Evolutionary conservation across 2,888 invertebrate species (phyloP).

Genomic region (Melieria crassipennis): DNA sequence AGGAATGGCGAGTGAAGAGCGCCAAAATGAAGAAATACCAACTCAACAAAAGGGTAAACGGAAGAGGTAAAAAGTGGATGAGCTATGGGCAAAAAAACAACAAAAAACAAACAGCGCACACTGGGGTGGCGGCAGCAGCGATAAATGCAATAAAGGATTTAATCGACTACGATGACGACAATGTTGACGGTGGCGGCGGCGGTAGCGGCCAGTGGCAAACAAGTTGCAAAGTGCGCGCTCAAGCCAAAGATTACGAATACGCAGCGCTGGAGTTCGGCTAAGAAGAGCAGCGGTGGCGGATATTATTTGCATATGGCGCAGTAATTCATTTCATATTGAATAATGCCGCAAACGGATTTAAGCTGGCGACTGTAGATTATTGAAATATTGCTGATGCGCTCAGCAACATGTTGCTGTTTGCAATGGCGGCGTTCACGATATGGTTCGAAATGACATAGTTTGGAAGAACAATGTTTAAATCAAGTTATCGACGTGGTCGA

Average conservation of each 20-base stretch:
- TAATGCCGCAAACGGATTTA: too few species aligned
- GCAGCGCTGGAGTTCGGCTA: neutral
- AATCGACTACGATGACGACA: constrained; percentile 52
- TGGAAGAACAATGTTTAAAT: too few species aligned
- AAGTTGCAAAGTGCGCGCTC: too few species aligned
- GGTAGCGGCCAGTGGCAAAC: too few species aligned
- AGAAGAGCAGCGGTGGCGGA: neutral
- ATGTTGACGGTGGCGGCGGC: neutral
- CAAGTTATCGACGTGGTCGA: too few species aligned
- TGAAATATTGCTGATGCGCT: too few species aligned
- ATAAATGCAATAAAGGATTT: constrained; percentile 64
- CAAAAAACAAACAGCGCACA: constrained; percentile 18
- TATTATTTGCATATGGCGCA: constrained; percentile 36
- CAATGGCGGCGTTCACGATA: too few species aligned
- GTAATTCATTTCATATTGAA: too few species aligned
- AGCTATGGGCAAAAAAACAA: constrained; percentile 47
- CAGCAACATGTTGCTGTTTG: too few species aligned
- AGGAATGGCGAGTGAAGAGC: constrained; percentile 6
- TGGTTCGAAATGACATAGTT: too few species aligned
- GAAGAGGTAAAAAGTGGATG: constrained; percentile 24
- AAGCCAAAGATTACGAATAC: neutral
- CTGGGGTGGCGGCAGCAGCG: constrained; percentile 55
- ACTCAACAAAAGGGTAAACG: constrained; percentile 12
- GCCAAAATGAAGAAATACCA: constrained; percentile 11
- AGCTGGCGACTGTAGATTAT: too few species aligned